Evolutionary conservation across 2,797 vertebrate species (phyloP).

Genomic region (Eleutherodactylus coqui): DNA sequence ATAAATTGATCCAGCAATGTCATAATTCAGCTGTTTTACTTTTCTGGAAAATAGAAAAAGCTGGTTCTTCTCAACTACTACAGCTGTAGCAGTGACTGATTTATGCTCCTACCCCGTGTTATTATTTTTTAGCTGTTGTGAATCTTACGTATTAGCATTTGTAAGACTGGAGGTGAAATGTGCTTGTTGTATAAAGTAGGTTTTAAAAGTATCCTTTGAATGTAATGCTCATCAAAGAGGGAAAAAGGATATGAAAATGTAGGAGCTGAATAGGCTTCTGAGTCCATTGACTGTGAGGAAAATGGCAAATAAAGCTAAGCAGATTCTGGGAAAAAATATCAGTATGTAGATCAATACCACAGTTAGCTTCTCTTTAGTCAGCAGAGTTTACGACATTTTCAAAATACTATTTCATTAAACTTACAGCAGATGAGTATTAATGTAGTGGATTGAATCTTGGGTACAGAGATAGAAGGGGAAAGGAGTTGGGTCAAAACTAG

Average conservation of each 20-base stretch:
- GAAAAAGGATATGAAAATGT: constrained; percentile 1
- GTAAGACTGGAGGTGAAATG: constrained; percentile 60
- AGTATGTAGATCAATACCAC: neutral
- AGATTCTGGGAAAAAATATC: neutral
- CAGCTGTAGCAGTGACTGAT: constrained; percentile 34
- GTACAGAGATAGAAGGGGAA: neutral
- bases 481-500: no score
- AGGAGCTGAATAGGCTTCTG: neutral
- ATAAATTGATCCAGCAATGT: constrained; percentile 7
- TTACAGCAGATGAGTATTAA: neutral
- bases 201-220: constrained; percentile 56
- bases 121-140: constrained; percentile 50
- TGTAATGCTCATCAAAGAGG: constrained; percentile 58
- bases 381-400: neutral
- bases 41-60: constrained; percentile 39
- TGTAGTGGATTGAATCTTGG: neutral
- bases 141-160: constrained; percentile 62
- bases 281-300: constrained; percentile 5
- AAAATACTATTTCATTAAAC: constrained; percentile 20
- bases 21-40: constrained; percentile 43
- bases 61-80: neutral
- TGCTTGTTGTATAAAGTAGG: constrained; percentile 63
- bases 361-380: constrained; percentile 5
- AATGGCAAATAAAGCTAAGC: constrained; percentile 38
- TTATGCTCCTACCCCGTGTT: constrained; percentile 36